Conservation (phyloP, 2,113 vertebrate genomes). For the Mustela nigripes region DNA sequence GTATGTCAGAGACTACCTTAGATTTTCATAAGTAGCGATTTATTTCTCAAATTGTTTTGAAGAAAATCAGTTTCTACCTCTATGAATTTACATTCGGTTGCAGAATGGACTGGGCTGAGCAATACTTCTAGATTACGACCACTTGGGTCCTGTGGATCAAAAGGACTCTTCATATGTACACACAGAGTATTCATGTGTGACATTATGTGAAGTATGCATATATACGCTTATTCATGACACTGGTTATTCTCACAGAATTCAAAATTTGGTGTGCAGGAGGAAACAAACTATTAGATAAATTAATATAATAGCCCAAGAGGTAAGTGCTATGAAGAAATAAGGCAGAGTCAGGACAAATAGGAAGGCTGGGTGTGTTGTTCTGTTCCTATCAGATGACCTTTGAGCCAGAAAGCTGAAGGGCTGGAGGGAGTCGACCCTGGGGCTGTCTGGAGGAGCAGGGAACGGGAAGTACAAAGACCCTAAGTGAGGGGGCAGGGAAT, state of each 20-base stretch:
- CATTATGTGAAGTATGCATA: not conserved
- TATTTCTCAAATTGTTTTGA: not conserved
- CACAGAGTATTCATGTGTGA: not conserved
- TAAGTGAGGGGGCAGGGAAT: fast-evolving
- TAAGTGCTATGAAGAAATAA: not conserved
- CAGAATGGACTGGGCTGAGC: not conserved
- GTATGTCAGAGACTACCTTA: not conserved
- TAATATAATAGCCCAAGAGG: not conserved
- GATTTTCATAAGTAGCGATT: not conserved
- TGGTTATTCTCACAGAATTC: slow-evolving; percentile 12
- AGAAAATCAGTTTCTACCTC: not conserved
- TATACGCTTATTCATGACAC: not conserved
- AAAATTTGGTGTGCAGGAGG: not conserved
- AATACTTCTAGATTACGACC: not conserved
- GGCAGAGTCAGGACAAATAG: not conserved
- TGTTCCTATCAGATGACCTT: not conserved
- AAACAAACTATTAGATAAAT: slow-evolving; percentile 4
- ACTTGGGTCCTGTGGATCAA: not conserved
- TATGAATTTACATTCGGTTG: slow-evolving; percentile 23
- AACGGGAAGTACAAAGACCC: not conserved
- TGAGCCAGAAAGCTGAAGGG: not conserved
- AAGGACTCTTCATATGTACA: not conserved
- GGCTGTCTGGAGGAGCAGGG: not conserved
- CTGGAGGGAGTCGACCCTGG: not conserved
- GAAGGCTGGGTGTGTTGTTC: not conserved